These are phyloP conservation scores for Diploptera punctata DNA, from an alignment of 2,888 invertebrate genomes.

Conservation along the genomic window DNA sequence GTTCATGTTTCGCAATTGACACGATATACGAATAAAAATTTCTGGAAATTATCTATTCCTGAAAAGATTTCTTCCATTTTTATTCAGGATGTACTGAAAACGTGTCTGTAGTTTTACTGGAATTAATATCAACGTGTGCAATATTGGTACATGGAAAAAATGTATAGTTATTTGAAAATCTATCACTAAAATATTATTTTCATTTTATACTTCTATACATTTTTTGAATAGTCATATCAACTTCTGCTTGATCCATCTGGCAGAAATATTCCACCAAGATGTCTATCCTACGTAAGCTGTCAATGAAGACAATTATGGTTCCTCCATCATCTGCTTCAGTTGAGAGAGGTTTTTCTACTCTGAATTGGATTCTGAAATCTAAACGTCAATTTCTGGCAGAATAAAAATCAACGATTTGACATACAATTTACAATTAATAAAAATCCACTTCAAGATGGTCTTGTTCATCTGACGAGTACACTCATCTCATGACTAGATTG, in stretches of 20 bases:
- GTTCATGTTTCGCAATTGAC: no score
- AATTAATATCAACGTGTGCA: not conserved
- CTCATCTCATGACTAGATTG: not conserved
- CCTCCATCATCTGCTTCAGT: no score
- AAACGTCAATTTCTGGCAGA: no score
- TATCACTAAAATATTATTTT: no score
- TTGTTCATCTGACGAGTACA: not conserved
- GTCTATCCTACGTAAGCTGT: not conserved
- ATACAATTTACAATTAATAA: no score
- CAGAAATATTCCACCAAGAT: not conserved
- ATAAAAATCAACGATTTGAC: no score
- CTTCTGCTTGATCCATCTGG: not conserved
- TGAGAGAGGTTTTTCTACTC: no score
- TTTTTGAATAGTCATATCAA: not conserved
- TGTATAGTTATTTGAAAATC: no score
- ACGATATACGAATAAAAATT: no score
- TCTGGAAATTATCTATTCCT: no score
- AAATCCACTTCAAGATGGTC: not conserved
- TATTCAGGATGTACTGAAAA: not conserved
- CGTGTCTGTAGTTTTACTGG: not conserved
- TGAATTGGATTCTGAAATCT: not conserved
- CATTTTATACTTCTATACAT: not conserved
- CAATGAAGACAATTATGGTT: not conserved
- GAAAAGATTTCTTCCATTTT: no score
- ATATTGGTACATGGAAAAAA: no score